A percentile compares a stretch with the other conserved stretches of the same genome.
phyloP scores from a whole-genome alignment of 2,797 vertebrate species.

The Dryobates pubescens region DNA sequence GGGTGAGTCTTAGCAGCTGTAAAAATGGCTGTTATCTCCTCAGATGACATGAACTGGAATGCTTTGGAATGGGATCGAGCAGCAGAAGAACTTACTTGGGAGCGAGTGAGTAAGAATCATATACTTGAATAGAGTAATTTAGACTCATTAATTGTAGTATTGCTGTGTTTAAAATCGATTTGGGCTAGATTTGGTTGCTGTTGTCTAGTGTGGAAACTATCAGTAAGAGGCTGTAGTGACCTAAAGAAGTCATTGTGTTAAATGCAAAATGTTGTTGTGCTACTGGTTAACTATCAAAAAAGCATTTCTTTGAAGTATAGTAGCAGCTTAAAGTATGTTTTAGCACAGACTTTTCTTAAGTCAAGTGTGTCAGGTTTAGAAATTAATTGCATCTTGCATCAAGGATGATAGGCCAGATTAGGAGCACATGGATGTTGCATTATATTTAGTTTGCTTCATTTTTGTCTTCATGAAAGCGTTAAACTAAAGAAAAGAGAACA shows the following conservation, averaged over 20 bases:
- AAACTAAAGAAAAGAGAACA: neutral
- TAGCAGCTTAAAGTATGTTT: neutral
- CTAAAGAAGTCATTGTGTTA: neutral
- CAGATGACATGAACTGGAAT: slow-evolving; percentile 99
- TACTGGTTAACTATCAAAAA: neutral
- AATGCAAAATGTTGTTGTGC: neutral
- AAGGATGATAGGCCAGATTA: neutral
- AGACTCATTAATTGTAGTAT: neutral
- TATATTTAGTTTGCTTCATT: neutral
- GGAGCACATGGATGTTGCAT: neutral
- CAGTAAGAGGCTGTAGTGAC: neutral
- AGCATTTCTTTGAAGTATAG: neutral
- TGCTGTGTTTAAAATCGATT: neutral
- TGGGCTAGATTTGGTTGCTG: neutral
- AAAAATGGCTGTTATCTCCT: slow-evolving; percentile 46
- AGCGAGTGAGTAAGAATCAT: slow-evolving; percentile 85
- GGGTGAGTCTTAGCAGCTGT: neutral
- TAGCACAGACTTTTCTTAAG: neutral
- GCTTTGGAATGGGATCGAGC: slow-evolving; percentile 98
- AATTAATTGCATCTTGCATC: neutral
- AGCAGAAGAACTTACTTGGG: slow-evolving; percentile 98
- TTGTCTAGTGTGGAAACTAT: neutral
- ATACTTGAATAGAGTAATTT: neutral
- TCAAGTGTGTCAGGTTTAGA: neutral
- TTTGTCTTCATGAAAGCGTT: neutral